Evolutionary conservation across 1,140 invertebrate species (phyloP).

Genomic region (Drosophila kurseongensis): DNA sequence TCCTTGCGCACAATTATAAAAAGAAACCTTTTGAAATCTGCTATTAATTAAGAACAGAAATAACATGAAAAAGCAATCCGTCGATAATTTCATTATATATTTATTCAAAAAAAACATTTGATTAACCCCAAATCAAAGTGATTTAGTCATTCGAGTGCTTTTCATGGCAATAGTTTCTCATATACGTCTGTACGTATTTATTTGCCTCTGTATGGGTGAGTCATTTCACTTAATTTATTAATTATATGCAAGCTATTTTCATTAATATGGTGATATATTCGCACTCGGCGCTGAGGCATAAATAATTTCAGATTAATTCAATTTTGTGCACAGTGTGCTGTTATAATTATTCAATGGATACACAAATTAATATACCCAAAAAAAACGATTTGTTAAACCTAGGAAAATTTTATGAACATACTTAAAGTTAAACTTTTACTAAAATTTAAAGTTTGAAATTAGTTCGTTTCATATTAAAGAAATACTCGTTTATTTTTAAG

Average conservation of each 20-base stretch:
- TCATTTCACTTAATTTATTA: slow-evolving; percentile 22
- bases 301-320: slow-evolving; percentile 36
- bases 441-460: too few relatives aligned
- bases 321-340: neutral
- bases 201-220: neutral
- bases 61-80: neutral
- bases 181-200: neutral
- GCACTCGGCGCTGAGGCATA: slow-evolving; percentile 13
- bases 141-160: neutral
- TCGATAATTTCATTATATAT: neutral
- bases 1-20: neutral
- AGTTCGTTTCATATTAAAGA: too few relatives aligned
- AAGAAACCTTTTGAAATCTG: neutral
- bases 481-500: too few relatives aligned
- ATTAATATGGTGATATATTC: slow-evolving; percentile 25
- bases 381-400: neutral
- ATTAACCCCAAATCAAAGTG: slow-evolving; percentile 3
- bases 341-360: slow-evolving; percentile 5
- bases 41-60: neutral
- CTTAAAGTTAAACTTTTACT: too few relatives aligned
- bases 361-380: neutral
- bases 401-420: too few relatives aligned
- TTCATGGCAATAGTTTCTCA: neutral
- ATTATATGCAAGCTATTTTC: slow-evolving; percentile 14
- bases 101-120: neutral